Base-by-base conservation (phyloP, 2,888 invertebrate genomes). In the Synergus itoensis region DNA sequence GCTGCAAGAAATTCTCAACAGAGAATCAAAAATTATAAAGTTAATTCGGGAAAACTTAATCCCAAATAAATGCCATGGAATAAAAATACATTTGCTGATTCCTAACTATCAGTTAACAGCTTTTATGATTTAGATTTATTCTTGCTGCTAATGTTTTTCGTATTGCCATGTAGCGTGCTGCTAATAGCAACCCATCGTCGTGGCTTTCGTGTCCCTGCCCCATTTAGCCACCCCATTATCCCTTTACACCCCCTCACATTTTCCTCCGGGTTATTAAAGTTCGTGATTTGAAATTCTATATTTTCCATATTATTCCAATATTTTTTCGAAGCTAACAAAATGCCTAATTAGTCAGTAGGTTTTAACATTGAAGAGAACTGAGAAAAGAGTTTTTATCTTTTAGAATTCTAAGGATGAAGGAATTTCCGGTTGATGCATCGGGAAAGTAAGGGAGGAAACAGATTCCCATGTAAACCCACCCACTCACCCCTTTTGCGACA, bases 161-260 rank as follows among this genome's bases (percentile, higher is more conserved):
- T 84, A 87, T 87, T 87, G 84, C 86, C 82, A 73, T 80, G 83
- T 88, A 80, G 88, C 88, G 88, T 88, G 88, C 85, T 77, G 81
- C 82, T 87, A 88, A 88, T 87, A 83, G 82, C 80, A 78, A 79
- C 79, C 82, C 77, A 69, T 78, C 78, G 36, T 77, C 28, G 14
- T 79, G 82, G 81, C 62, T 82, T 86, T 84, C 85, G 86, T 86
- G 86, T 82, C 82, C 65, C 79, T 81, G 76, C 82, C 77, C 83
- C 84, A 82, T 86, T 86, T 41, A 45, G 36, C 48, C 63, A 36
- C 76, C 62, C 62, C 4, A 60, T 76, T 41, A 63, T 76, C 62
- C 62, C 60, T 76, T 16, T 16, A 16, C 12, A 9, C 16, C 60
- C 76, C 62, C 28, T n/a, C 28, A 48, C 8, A 69, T 73, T 53